Conservation (phyloP, 1,140 invertebrate species). For the Cherax quadricarinatus region DNA sequence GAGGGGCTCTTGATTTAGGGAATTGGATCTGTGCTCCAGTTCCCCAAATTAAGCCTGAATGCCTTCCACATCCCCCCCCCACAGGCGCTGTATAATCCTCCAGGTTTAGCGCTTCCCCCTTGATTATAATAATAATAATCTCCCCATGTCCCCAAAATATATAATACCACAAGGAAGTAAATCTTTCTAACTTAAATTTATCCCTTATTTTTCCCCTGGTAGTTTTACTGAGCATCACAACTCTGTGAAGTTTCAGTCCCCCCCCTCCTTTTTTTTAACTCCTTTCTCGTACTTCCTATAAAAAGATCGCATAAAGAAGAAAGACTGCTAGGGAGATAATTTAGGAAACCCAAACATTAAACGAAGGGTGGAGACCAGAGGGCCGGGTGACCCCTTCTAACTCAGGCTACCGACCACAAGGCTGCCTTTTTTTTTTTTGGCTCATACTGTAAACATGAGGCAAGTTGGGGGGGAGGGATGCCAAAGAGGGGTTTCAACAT, state of each 20-base stretch:
- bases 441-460: constrained; percentile 31
- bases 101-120: background rate
- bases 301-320: background rate
- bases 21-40: too few species aligned
- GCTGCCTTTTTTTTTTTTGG: background rate
- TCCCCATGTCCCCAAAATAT: background rate
- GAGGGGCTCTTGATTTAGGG: too few species aligned
- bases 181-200: background rate
- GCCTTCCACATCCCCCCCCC: too few species aligned
- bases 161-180: background rate
- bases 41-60: too few species aligned
- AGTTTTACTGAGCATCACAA: background rate
- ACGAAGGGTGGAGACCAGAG: background rate
- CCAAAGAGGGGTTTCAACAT: constrained; percentile 18
- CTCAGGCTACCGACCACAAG: background rate
- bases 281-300: background rate
- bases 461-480: background rate
- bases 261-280: background rate
- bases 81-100: too few species aligned
- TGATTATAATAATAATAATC: too few species aligned
- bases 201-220: background rate
- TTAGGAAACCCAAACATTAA: background rate
- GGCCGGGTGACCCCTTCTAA: background rate
- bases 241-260: background rate
- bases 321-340: background rate